Evolutionary conservation across 2,888 invertebrate genomes (phyloP), one percentile per base, ranked within the genome.

Genomic region (Branchellion lobata): DNA sequence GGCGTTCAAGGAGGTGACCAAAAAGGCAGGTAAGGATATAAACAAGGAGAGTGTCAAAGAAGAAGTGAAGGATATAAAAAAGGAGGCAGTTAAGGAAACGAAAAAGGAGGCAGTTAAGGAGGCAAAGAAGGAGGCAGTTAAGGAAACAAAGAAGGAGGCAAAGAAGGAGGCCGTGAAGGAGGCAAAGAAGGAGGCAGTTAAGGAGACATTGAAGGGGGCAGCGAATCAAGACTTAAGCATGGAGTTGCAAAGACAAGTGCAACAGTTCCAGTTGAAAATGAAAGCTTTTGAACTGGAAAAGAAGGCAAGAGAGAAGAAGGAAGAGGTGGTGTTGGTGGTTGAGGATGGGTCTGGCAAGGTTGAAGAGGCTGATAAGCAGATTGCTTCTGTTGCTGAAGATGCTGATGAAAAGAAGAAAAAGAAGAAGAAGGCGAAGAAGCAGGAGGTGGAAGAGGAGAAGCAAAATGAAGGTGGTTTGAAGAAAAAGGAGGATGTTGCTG

Each of bases 151-250:
- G 14, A 14, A 8, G 5, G 40, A 40, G 61, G 61, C 21, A 57
- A n/a, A 8, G 11, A 47, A 47, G 47, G 47, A 47, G 18, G 18
- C 11, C 18, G 47, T 47, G 47, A 47, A 47, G 47, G n/a, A n/a
- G n/a, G n/a, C n/a, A n/a, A n/a, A n/a, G 11, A 47, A 47, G 47
- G 47, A 47, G 18, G 18, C 11, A 14, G 47, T 47, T 8, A 47
- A 47, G 47, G n/a, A n/a, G n/a, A n/a, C n/a, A n/a, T n/a, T n/a
- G 11, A 47, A 47, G 47, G 47, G 18, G 18, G 18, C 11, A 14
- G 47, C 18, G 47, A 47, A 47, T n/a, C n/a, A n/a, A 1, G 82
- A 82, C 72, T 82, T 40, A 5, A 40, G 14, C 40, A 5, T 40
- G 40, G 40, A 40, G 40, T 14, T 40, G 40, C 40, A 40, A 14